A percentile compares a stretch with the other conserved stretches of the same genome.
Evolutionary conservation across 2,797 vertebrate species (phyloP).

Genomic region (Toxotes lorentzi): DNA sequence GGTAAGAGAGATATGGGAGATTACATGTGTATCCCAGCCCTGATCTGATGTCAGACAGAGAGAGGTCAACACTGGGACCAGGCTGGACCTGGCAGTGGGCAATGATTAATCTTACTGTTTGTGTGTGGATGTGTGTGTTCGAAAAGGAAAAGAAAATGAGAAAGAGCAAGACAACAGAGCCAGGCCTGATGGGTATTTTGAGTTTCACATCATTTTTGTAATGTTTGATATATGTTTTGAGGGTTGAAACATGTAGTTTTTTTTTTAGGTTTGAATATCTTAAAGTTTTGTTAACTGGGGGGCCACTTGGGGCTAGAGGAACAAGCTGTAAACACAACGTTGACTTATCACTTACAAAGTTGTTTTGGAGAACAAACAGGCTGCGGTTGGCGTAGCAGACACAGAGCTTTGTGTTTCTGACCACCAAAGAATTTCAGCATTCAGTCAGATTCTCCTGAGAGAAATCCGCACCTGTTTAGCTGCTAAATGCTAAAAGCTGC

Average conservation of each 20-base stretch:
- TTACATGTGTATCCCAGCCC: slow-evolving; percentile 72
- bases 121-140: slow-evolving; percentile 21
- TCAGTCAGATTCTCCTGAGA: no score
- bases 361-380: background rate
- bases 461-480: no score
- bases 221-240: slow-evolving; percentile 5
- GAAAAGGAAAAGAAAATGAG: background rate
- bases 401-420: background rate
- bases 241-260: background rate
- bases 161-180: background rate
- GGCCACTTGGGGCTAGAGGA: background rate
- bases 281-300: background rate
- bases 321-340: background rate
- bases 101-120: slow-evolving; percentile 60
- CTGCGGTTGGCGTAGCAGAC: background rate
- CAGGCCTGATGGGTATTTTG: background rate
- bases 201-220: background rate
- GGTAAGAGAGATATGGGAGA: slow-evolving; percentile 70
- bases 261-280: background rate
- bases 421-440: background rate
- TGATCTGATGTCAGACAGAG: slow-evolving; percentile 74
- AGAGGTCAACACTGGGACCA: slow-evolving; percentile 50
- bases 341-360: slow-evolving; percentile 1
- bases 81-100: slow-evolving; percentile 47
- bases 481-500: no score